Conservation (phyloP, 2,888 invertebrate genomes). For the Rhyacophila evoluta region DNA sequence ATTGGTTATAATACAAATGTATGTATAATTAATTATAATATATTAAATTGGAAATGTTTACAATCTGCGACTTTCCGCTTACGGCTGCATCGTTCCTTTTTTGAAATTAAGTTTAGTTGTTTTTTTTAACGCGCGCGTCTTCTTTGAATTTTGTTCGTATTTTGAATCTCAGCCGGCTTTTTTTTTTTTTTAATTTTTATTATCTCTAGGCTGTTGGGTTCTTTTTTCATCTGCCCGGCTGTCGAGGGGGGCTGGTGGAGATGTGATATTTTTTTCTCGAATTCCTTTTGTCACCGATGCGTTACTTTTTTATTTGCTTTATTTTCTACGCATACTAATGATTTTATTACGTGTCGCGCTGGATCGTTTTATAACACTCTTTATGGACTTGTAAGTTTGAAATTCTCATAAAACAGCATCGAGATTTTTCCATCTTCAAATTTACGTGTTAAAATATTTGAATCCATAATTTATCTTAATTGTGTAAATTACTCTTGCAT, state of each 20-base stretch:
- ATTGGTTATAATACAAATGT: too few relatives aligned
- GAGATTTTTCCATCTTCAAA: not conserved
- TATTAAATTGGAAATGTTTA: not conserved
- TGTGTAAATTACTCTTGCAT: too few relatives aligned
- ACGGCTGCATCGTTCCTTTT: constrained; percentile 31
- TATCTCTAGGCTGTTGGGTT: constrained; percentile 3
- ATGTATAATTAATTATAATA: too few relatives aligned
- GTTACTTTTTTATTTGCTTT: not conserved
- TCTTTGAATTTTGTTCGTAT: constrained; percentile 29
- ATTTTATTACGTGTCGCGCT: constrained; percentile 27
- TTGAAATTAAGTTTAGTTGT: constrained; percentile 25
- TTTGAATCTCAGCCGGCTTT: not conserved
- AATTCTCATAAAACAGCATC: not conserved
- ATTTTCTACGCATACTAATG: constrained; percentile 26
- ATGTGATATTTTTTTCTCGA: not conserved
- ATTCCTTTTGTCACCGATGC: constrained; percentile 25
- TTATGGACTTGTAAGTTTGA: not conserved
- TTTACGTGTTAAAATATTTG: too few relatives aligned
- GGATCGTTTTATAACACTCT: constrained; percentile 8
- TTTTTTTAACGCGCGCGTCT: constrained; percentile 17
- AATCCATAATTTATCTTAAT: too few relatives aligned
- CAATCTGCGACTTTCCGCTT: not conserved
- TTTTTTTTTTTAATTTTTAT: not conserved
- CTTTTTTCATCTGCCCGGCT: constrained; percentile 7
- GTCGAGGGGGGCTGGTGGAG: not conserved